A percentile compares a stretch with the other conserved stretches of the same genome.
Conservation (phyloP, 2,888 invertebrate species). For the Amphiduros pacificus region DNA sequence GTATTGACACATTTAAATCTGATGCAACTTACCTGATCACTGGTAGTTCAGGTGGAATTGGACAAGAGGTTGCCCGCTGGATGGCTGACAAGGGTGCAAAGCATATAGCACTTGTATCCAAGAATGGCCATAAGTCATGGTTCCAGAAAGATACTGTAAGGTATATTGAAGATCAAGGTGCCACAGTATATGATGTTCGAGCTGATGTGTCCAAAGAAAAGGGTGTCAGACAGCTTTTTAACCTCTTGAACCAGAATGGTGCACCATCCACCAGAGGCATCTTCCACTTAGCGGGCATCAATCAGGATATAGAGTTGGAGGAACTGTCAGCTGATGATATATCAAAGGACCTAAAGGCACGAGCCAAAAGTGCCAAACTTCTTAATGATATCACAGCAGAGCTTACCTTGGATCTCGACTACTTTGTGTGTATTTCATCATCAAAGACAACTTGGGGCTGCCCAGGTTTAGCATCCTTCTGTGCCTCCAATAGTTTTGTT, state of each 20-base stretch:
- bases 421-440: constrained; percentile 14
- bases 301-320: background rate
- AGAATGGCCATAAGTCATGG: background rate
- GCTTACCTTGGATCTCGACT: background rate
- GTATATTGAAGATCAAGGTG: constrained; percentile 2
- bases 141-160: background rate
- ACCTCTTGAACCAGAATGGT: background rate
- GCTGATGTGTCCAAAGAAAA: constrained; percentile 8
- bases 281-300: constrained; percentile 4
- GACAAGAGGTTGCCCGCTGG: constrained; percentile 3
- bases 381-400: background rate
- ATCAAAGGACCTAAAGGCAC: too few species aligned
- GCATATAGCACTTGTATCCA: constrained; percentile 1
- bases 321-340: background rate
- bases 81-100: constrained; percentile 12
- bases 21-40: constrained; percentile 5
- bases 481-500: background rate
- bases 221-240: background rate
- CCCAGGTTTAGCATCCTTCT: background rate
- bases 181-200: background rate
- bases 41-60: constrained; percentile 9
- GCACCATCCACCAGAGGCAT: background rate
- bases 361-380: background rate
- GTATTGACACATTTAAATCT: background rate
- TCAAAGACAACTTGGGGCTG: constrained; percentile 6